Base-by-base conservation (phyloP, 2,113 vertebrate species). In the Hydrochoerus hydrochaeris region DNA sequence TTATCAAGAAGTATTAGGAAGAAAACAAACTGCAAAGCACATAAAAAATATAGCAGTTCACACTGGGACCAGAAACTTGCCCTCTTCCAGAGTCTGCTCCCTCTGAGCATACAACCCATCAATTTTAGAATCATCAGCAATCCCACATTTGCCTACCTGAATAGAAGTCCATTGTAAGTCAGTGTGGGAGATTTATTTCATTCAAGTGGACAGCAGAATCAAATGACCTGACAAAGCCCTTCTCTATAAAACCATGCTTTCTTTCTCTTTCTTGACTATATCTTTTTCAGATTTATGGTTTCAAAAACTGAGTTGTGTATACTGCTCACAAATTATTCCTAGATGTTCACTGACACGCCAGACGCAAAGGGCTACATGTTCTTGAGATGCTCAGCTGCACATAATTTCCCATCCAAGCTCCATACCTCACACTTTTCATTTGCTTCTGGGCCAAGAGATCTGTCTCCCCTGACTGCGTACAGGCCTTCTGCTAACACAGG, bases 271-370 rank as follows among this genome's bases (percentile, higher is more conserved):
- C n/a, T 73, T 57, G 35, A 67, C 24, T 44, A 14, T 14, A 60
- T 22, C 22, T 46, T 60, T 93, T 82, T 69, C 75, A 94, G 83
- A 89, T 95, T 86, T 84, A 77, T 81, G 7, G 38, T 12, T 80
- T 94, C 16, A 86, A 90, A 96, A 58, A 49, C 6, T 10, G 35
- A 96, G 22, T 14, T 8, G 52, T 35, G 8, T 65, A 35, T 19
- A 5, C 35, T 17, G 26, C 49, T 92, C 62, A 88, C 67, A 88
- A 82, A 89, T 93, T 75, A 88, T 62, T 80, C 44, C 67, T 69
- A 19, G 58, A 52, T 81, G 75, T 90, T 96, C 75, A 19, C 38
- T 75, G 89, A 60, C 81, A 88, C 57, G 54, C 11, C 75, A 86
- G 54, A 83, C 12, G n/a, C 7, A 62, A 63, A 67, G 24, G 24